These are phyloP conservation scores for Simalia tracyae DNA, from an alignment of 2,797 vertebrate species.

Conservation along the genomic window DNA sequence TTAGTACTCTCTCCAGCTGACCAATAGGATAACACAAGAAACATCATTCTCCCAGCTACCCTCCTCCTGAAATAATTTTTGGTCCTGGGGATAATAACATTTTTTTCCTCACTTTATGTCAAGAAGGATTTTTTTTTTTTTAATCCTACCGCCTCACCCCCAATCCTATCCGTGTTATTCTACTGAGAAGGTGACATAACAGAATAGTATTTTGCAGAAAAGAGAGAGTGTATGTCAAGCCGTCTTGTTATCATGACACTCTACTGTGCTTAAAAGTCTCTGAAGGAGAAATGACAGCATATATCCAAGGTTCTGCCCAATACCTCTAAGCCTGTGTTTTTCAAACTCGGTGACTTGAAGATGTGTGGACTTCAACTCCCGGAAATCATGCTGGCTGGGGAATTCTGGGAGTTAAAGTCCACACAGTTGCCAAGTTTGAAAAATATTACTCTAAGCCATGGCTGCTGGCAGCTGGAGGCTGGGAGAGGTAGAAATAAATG, in stretches of 20 bases:
- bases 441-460: not conserved
- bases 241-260: not conserved
- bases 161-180: too few relatives aligned
- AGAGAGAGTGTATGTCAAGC: not conserved
- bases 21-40: not conserved
- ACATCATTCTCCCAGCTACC: not conserved
- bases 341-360: not conserved
- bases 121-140: too few relatives aligned
- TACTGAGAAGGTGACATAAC: not conserved
- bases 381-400: not conserved
- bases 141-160: too few relatives aligned
- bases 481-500: not conserved
- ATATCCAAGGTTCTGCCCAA: not conserved
- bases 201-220: not conserved
- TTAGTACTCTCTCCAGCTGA: not conserved
- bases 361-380: not conserved
- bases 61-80: not conserved
- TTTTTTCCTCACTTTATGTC: not conserved
- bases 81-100: not conserved
- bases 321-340: not conserved
- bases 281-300: not conserved
- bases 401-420: not conserved
- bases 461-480: not conserved
- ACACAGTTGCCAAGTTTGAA: not conserved
- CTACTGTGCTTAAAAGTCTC: not conserved